A percentile compares a stretch with the other conserved stretches of the same genome.
phyloP scores from a whole-genome alignment of 2,888 invertebrate species.

The Cantharis flavilabris region DNA sequence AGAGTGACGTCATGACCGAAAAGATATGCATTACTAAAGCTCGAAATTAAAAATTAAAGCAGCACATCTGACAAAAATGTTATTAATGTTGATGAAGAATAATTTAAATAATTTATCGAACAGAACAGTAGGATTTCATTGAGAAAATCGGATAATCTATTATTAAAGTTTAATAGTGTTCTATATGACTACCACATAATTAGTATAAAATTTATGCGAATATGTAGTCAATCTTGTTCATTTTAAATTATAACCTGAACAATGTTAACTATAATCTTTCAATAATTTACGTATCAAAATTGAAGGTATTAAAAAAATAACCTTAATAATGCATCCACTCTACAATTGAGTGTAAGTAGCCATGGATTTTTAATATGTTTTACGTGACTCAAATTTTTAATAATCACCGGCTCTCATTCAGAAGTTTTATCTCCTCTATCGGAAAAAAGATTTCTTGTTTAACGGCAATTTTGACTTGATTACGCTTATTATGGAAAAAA shows the following conservation, averaged over 20 bases:
- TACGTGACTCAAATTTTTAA: constrained; percentile 27
- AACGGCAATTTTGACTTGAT: constrained; percentile 2
- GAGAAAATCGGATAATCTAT: background rate
- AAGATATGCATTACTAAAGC: background rate
- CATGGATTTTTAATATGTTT: constrained; percentile 23
- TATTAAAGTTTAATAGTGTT: background rate
- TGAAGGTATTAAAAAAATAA: constrained; percentile 29
- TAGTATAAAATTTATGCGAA: constrained; percentile 28
- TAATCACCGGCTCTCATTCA: background rate
- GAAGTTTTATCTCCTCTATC: background rate
- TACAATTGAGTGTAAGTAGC: constrained; percentile 28
- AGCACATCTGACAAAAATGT: background rate
- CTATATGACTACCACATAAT: constrained; percentile 21
- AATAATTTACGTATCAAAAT: constrained; percentile 30
- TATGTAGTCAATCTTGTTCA: constrained; percentile 7
- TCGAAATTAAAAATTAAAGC: background rate
- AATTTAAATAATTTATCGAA: background rate
- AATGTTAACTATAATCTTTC: constrained; percentile 27
- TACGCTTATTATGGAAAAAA: background rate
- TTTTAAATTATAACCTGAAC: constrained; percentile 22
- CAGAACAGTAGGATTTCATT: background rate
- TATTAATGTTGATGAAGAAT: background rate
- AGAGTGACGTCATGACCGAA: background rate
- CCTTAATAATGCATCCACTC: constrained; percentile 24
- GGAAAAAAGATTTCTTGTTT: background rate